Evolutionary conservation across 2,888 invertebrate genomes (phyloP).

Genomic region (Cetonia aurata): DNA sequence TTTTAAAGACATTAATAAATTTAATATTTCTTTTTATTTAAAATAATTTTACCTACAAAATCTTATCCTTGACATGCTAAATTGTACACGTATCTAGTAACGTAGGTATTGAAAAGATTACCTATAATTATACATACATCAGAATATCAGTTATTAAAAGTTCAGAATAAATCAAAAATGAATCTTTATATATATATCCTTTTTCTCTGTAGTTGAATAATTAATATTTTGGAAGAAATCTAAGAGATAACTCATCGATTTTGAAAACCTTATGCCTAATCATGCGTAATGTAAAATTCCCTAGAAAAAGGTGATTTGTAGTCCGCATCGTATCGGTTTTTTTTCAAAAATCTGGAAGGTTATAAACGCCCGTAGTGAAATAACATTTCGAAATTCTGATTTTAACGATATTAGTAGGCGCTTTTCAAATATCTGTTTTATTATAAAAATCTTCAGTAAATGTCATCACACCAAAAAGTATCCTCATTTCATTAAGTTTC

Average conservation of each 20-base stretch:
- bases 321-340: conserved; percentile 9
- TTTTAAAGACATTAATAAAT: too few species aligned
- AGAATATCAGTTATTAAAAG: too few species aligned
- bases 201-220: too few species aligned
- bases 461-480: conserved; percentile 48
- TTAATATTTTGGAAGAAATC: too few species aligned
- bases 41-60: too few species aligned
- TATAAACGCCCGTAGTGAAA: neutral
- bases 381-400: conserved; percentile 2
- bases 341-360: neutral
- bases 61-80: too few species aligned
- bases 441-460: conserved; percentile 54
- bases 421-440: conserved; percentile 42
- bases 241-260: neutral
- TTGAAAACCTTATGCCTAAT: conserved; percentile 22
- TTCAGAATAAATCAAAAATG: too few species aligned
- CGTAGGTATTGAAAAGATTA: too few species aligned
- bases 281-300: conserved; percentile 17
- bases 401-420: conserved; percentile 43
- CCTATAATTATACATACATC: too few species aligned
- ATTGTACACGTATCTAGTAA: too few species aligned
- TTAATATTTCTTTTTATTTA: too few species aligned
- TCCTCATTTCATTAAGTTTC: conserved; percentile 43
- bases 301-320: conserved; percentile 27
- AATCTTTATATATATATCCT: too few species aligned